Percentiles rank a stretch among this genome's conserved stretches.
Evolutionary conservation across 2,888 invertebrate species (phyloP).

Genomic region (Biston stratarius): DNA sequence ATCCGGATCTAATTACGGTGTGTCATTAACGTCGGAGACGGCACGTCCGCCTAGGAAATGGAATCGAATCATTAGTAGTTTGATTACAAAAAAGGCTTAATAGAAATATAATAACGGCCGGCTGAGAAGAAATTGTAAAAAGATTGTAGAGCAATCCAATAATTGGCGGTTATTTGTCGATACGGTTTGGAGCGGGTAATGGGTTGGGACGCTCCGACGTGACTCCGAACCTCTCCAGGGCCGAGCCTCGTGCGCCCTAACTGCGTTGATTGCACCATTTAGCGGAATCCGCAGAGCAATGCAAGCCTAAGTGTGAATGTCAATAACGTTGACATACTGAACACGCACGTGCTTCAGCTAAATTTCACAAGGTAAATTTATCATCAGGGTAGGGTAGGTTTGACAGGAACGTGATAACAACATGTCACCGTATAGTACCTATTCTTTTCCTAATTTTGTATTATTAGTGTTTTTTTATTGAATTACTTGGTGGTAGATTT

Average conservation of each 20-base stretch:
- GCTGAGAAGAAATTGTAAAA: slow-evolving; percentile 86
- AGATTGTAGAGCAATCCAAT: slow-evolving; percentile 86
- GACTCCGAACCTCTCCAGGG: slow-evolving; percentile 78
- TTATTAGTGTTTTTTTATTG: too few relatives aligned
- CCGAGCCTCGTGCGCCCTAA: slow-evolving; percentile 52
- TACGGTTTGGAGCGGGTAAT: slow-evolving; percentile 85
- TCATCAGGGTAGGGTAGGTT: too few relatives aligned
- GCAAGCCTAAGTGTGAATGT: slow-evolving; percentile 31
- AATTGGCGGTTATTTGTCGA: slow-evolving; percentile 86
- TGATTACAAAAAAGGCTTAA: slow-evolving; percentile 87
- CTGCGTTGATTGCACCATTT: slow-evolving; percentile 63
- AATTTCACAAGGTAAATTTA: not conserved
- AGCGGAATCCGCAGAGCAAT: slow-evolving; percentile 69
- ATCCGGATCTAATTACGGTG: slow-evolving; percentile 86
- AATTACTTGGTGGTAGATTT: too few relatives aligned
- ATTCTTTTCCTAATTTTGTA: too few relatives aligned
- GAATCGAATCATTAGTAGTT: slow-evolving; percentile 87
- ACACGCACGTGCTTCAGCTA: not conserved
- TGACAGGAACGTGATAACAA: too few relatives aligned
- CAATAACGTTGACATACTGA: slow-evolving; percentile 11
- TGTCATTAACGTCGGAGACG: slow-evolving; percentile 85
- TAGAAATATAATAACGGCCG: slow-evolving; percentile 86
- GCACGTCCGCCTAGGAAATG: slow-evolving; percentile 86
- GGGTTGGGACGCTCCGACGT: slow-evolving; percentile 81
- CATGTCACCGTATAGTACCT: too few relatives aligned